Base-by-base conservation (phyloP, 2,888 invertebrate species). In the Cremastinae sp. region DNA sequence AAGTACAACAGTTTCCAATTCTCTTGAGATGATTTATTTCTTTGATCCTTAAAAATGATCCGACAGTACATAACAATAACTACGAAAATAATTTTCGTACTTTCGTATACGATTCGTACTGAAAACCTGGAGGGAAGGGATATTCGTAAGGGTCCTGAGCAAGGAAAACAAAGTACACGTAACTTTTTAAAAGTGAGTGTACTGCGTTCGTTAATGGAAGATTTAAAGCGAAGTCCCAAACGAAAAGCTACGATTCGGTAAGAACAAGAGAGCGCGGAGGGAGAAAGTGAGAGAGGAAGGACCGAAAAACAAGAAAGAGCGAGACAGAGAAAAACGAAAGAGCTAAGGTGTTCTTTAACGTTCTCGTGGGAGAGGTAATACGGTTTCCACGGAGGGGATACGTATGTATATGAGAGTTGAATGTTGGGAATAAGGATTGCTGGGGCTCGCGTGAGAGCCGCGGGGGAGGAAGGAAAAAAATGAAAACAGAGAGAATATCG, bases 381-480 rank as follows among this genome's bases (percentile, higher is more conserved):
- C 51, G 35, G 49, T 39, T 58, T 68, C 37, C 41, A 45, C 35
- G 18, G 37, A 28, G n/a, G 41, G 41, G 41, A 41, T 41, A 41
- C 12, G 12, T 20, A 39, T 37, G 35, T 1, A 43, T 53, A 70
- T 49, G 8, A 51, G 53, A 16, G 2, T 28, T 18, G 35, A 20
- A n/a, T 10, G 69, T 56, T 18, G 69, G 51, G 55, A 62, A 56
- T 51, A 12, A 51, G 56, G 58, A 12, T 56, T 61, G 64, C 65
- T 16, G 58, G 47, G 62, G 74, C 45, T 22, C 59, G 35, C 28
- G 37, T 22, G 69, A 41, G 37, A 47, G 37, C 35, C 72, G 66
- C 59, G 45, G 39, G 73, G 65, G n/a, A n/a, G n/a, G n/a, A n/a
- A 14, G 37, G 47, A 51, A n/a, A 66, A 64, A 49, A 47, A 64